Evolutionary conservation across 92 coral and sea anemone species (phyloP).

Genomic region (Actinostola sp.): DNA sequence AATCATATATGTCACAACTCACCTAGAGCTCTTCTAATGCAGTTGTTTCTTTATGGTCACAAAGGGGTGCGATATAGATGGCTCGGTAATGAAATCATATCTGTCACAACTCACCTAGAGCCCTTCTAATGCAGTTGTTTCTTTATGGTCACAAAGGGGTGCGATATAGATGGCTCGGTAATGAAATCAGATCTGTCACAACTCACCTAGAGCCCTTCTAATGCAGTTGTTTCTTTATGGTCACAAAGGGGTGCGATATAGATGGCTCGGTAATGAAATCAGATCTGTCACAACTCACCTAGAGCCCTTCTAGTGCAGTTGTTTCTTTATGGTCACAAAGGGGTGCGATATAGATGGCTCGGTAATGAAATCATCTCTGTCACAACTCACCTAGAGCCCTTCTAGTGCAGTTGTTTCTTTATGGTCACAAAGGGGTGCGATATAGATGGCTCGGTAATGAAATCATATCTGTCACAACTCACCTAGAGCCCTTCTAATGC

Average conservation of each 20-base stretch:
- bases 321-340: too few species aligned
- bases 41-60: too few species aligned
- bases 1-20: too few species aligned
- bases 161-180: not conserved
- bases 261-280: conserved; percentile 10
- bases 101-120: not conserved
- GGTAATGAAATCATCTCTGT: too few species aligned
- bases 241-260: not conserved
- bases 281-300: too few species aligned
- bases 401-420: too few species aligned
- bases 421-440: too few species aligned
- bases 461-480: not conserved
- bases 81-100: not conserved
- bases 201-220: not conserved
- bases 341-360: too few species aligned
- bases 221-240: not conserved
- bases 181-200: not conserved
- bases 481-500: not conserved
- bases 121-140: not conserved
- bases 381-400: too few species aligned
- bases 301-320: too few species aligned
- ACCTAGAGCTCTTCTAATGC: too few species aligned
- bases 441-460: not conserved
- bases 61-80: too few species aligned
- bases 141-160: not conserved